Evolutionary conservation across 2,888 invertebrate genomes (phyloP).

Genomic region (Chaitophorus viminalis): DNA sequence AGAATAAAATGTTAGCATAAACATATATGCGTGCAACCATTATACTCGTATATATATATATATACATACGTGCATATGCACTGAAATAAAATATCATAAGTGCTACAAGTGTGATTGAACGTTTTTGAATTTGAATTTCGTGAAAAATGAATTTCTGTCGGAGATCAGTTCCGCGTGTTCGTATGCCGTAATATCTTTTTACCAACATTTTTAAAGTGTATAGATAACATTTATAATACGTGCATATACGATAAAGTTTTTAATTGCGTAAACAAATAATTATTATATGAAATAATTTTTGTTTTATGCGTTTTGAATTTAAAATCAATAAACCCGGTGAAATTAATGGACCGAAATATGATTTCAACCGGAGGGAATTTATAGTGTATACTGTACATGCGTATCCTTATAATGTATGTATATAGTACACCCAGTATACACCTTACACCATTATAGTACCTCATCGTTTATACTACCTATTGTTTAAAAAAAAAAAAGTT

Average conservation of each 20-base stretch:
- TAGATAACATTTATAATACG: neutral
- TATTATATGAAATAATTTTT: slow-evolving; percentile 24
- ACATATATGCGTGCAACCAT: neutral
- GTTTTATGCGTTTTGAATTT: slow-evolving; percentile 38
- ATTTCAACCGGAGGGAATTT: neutral
- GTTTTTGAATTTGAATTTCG: neutral
- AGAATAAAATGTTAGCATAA: neutral
- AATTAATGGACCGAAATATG: slow-evolving; percentile 39
- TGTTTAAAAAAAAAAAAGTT: neutral
- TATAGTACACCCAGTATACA: too few relatives aligned
- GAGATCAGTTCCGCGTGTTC: neutral
- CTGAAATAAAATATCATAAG: neutral
- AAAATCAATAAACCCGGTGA: slow-evolving; percentile 32
- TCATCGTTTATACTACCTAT: neutral
- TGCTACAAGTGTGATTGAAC: neutral
- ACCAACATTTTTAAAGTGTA: neutral
- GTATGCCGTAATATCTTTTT: neutral
- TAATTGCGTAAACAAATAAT: neutral
- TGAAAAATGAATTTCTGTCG: slow-evolving; percentile 9
- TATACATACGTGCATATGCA: neutral
- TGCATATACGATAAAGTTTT: neutral
- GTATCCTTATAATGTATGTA: neutral
- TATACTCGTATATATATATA: too few relatives aligned
- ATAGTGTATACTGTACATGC: too few relatives aligned
- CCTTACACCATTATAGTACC: neutral